Base-by-base conservation (phyloP, 1,140 invertebrate genomes). In the Paracyclopina nana region DNA sequence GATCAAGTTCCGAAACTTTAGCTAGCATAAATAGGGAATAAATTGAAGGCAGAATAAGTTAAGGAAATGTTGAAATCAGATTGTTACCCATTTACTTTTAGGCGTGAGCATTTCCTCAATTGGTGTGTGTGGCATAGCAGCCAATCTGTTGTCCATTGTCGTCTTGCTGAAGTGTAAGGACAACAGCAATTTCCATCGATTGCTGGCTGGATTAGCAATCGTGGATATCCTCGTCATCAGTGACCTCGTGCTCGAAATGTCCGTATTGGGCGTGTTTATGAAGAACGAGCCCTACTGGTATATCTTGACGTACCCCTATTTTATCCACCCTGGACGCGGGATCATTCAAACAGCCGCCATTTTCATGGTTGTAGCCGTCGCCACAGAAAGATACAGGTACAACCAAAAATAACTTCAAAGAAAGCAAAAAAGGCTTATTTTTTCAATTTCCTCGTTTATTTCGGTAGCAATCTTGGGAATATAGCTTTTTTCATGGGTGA, bases 101-200 rank as follows among this genome's bases (percentile, higher is more conserved):
- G n/a, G n/a, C n/a, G n/a, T n/a, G n/a, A n/a, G n/a, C n/a, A n/a
- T n/a, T n/a, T n/a, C n/a, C n/a, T n/a, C n/a, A n/a, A n/a, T n/a
- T n/a, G n/a, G n/a, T n/a, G n/a, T n/a, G n/a, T n/a, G n/a, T n/a
- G n/a, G n/a, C n/a, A n/a, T n/a, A n/a, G n/a, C n/a, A n/a, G n/a
- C n/a, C n/a, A 48, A 48, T 14, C 8, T 48, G 8, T 14, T 48
- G n/a, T 28, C 45, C 4, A 25, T 22, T 12, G 12, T 48, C 28
- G 30, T 48, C 16, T 27, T 48, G 9, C 25, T 24, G 12, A 14
- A 48, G 27, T 28, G 25, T 12, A 27, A 48, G 20, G 16, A 8
- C 45, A 48, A 48, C 30, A 48, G 16, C n/a, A 48, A 48, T 28
- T 48, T 48, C 27, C 27, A 48, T 26, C 27, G 30, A 28, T 14